Conservation (phyloP, 2,888 invertebrate species). For the Platycheirus albimanus region DNA sequence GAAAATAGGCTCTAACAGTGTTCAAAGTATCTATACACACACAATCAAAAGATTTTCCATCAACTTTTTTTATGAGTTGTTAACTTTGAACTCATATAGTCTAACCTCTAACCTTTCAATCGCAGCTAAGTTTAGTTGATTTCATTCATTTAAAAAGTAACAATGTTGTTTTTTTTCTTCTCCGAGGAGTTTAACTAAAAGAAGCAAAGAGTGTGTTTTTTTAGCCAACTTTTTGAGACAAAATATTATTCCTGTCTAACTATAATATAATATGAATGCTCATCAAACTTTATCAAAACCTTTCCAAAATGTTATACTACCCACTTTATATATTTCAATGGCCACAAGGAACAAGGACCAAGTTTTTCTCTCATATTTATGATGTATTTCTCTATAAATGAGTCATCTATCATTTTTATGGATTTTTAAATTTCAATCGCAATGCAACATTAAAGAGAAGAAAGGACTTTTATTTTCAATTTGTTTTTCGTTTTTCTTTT, state of each 20-base stretch:
- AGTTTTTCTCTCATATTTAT: constrained; percentile 24
- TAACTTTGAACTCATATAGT: no score
- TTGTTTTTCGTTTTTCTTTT: constrained; percentile 37
- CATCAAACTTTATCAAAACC: constrained; percentile 53
- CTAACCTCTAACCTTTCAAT: no score
- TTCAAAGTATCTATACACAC: no score
- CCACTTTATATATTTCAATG: background rate
- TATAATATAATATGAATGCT: constrained; percentile 7
- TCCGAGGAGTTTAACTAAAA: background rate
- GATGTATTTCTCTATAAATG: constrained; percentile 54
- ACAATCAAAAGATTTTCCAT: no score
- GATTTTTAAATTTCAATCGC: constrained; percentile 71
- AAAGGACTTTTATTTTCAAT: constrained; percentile 48
- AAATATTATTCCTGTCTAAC: constrained; percentile 49
- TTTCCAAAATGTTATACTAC: constrained; percentile 11
- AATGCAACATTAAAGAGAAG: constrained; percentile 64
- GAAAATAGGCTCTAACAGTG: no score
- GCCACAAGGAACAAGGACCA: constrained; percentile 39
- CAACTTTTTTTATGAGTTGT: no score
- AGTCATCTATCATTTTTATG: constrained; percentile 70
- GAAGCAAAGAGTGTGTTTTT: constrained; percentile 5
- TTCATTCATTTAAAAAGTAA: no score
- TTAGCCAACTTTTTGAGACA: constrained; percentile 38
- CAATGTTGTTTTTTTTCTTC: no score
- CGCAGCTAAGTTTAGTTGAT: no score